Conservation (phyloP, 2,113 vertebrate species). For the Aptenodytes patagonicus region DNA sequence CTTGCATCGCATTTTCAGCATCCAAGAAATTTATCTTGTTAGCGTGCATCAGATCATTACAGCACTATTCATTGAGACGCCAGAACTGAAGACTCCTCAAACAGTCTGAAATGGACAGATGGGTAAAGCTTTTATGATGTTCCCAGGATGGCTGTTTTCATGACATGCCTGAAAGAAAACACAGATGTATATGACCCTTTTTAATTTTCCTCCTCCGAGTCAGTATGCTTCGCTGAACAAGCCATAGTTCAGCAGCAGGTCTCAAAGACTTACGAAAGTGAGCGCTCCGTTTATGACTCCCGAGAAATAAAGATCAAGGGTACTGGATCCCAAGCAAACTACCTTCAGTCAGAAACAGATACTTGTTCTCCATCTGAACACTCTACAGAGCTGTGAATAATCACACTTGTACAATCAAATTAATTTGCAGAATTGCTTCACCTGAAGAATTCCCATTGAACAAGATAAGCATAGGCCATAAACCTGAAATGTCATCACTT, state of each 20-base stretch:
- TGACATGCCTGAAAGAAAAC: slow-evolving; percentile 64
- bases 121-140: slow-evolving; percentile 63
- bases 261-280: not conserved
- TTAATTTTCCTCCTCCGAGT: slow-evolving; percentile 55
- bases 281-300: not conserved
- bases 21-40: slow-evolving; percentile 42
- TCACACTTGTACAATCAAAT: slow-evolving; percentile 20
- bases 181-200: slow-evolving; percentile 51
- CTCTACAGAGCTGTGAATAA: slow-evolving; percentile 30
- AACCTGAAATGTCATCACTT: slow-evolving; percentile 44
- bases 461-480: slow-evolving; percentile 41
- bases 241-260: slow-evolving; percentile 30
- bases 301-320: slow-evolving; percentile 15
- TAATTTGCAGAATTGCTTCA: slow-evolving; percentile 52
- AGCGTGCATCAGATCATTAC: not conserved
- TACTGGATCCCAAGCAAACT: slow-evolving; percentile 4
- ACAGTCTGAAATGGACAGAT: slow-evolving; percentile 65
- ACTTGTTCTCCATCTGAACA: slow-evolving; percentile 27
- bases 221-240: slow-evolving; percentile 33
- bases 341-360: not conserved
- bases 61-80: slow-evolving; percentile 33
- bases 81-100: slow-evolving; percentile 58
- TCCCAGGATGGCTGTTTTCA: slow-evolving; percentile 67
- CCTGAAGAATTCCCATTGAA: slow-evolving; percentile 42
- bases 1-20: slow-evolving; percentile 51